These are phyloP conservation scores for Diarsia brunnea DNA, from an alignment of 2,888 invertebrate species.

Conservation along the genomic window DNA sequence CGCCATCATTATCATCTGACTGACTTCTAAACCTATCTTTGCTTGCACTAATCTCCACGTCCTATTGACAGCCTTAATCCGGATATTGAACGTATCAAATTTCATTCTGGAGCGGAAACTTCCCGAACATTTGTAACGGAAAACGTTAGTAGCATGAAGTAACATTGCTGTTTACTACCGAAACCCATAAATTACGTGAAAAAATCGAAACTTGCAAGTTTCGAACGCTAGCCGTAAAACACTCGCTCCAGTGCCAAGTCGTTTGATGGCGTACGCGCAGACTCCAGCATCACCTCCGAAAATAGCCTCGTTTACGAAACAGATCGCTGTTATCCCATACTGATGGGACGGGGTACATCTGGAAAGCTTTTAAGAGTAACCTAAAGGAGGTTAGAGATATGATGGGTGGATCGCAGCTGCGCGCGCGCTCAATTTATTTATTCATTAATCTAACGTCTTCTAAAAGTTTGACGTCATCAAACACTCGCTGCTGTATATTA, in stretches of 20 bases:
- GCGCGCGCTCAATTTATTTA: constrained; percentile 50
- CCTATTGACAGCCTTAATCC: neutral
- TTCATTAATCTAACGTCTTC: constrained; percentile 61
- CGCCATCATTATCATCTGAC: neutral
- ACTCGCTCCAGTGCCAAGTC: constrained; percentile 88
- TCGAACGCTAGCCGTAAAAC: constrained; percentile 87
- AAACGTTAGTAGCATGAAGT: constrained; percentile 22
- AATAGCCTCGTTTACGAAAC: constrained; percentile 85
- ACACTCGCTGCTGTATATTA: constrained; percentile 42
- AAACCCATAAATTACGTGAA: constrained; percentile 52
- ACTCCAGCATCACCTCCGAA: constrained; percentile 88
- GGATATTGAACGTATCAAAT: constrained; percentile 7
- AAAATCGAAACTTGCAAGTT: constrained; percentile 73
- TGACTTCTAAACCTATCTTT: neutral
- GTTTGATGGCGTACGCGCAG: constrained; percentile 80
- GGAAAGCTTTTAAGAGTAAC: constrained; percentile 73
- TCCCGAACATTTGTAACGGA: neutral
- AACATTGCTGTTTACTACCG: constrained; percentile 28
- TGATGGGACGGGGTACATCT: constrained; percentile 71
- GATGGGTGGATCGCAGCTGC: constrained; percentile 66
- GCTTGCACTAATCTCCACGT: neutral
- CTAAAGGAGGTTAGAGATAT: constrained; percentile 63
- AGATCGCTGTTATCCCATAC: constrained; percentile 75
- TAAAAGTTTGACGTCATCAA: constrained; percentile 64
- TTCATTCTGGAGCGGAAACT: constrained; percentile 21